Conservation (phyloP, 2,797 vertebrate genomes). For the Peromyscus nudipes region DNA sequence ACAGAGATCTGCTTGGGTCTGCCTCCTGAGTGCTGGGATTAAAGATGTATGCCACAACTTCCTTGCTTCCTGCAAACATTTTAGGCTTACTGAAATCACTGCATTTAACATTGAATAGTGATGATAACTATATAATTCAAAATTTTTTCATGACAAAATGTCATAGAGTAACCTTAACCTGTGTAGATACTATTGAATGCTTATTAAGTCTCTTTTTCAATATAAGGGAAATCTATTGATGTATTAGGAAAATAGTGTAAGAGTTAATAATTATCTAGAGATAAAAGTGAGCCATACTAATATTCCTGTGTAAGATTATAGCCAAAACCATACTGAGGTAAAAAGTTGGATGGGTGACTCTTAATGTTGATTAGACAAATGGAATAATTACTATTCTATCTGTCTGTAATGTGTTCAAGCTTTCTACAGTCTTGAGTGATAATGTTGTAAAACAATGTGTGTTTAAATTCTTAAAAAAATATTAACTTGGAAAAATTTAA, state of each 20-base stretch:
- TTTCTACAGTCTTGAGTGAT: not conserved
- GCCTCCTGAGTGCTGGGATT: no score
- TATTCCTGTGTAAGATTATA: not conserved
- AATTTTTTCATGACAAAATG: conserved; percentile 32
- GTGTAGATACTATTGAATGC: not conserved
- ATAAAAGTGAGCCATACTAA: not conserved
- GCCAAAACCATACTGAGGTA: not conserved
- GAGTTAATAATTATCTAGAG: not conserved
- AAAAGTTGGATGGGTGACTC: not conserved
- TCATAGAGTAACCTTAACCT: not conserved
- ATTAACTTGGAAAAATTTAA: not conserved
- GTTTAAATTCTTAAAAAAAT: not conserved
- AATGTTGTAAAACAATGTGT: not conserved
- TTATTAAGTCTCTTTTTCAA: not conserved
- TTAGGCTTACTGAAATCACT: not conserved
- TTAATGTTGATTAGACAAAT: conserved; percentile 1
- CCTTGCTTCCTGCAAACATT: not conserved
- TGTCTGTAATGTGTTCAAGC: not conserved
- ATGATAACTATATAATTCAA: not conserved
- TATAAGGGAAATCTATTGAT: not conserved
- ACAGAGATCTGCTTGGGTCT: no score
- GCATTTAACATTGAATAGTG: not conserved
- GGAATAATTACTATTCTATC: not conserved
- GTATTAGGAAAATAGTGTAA: not conserved
- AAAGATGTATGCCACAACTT: no score